Evolutionary conservation across 1,140 invertebrate species (phyloP).

Genomic region (Dinoponera quadriceps): DNA sequence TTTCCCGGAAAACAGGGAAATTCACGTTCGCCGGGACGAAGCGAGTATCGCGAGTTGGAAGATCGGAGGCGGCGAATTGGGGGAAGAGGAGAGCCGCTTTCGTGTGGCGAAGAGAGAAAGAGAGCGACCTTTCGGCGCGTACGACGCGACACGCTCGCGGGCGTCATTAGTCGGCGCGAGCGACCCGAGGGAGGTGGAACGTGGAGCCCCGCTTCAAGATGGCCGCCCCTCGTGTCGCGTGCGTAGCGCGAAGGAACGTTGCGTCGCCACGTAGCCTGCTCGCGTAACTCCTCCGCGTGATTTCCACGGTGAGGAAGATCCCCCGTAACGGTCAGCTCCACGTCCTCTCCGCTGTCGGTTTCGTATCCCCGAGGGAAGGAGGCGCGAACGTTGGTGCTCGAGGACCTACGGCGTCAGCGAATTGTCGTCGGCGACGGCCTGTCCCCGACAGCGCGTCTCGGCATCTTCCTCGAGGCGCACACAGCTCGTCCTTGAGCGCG

Average conservation of each 20-base stretch:
- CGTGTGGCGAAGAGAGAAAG: background rate
- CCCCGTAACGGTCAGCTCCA: background rate
- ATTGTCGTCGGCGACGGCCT: background rate
- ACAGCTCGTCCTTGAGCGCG: background rate
- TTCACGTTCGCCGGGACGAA: no score
- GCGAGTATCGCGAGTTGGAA: no score
- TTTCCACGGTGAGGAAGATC: background rate
- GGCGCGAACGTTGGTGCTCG: no score
- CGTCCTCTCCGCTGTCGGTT: background rate
- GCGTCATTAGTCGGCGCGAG: background rate
- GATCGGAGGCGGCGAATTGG: no score
- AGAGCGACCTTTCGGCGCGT: background rate
- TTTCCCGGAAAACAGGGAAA: no score
- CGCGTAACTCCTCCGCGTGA: background rate
- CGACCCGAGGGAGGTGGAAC: background rate
- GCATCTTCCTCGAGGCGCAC: no score
- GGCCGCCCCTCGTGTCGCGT: slow-evolving; percentile 44
- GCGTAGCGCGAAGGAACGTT: background rate
- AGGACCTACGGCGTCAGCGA: background rate
- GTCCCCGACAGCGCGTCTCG: background rate
- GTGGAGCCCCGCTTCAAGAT: slow-evolving; percentile 34
- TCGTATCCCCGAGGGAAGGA: background rate
- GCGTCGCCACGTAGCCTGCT: background rate
- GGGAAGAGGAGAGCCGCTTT: background rate
- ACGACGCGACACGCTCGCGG: background rate